These are phyloP conservation scores for Nephrotoma appendiculata DNA, from an alignment of 2,888 invertebrate genomes.

Conservation along the genomic window DNA sequence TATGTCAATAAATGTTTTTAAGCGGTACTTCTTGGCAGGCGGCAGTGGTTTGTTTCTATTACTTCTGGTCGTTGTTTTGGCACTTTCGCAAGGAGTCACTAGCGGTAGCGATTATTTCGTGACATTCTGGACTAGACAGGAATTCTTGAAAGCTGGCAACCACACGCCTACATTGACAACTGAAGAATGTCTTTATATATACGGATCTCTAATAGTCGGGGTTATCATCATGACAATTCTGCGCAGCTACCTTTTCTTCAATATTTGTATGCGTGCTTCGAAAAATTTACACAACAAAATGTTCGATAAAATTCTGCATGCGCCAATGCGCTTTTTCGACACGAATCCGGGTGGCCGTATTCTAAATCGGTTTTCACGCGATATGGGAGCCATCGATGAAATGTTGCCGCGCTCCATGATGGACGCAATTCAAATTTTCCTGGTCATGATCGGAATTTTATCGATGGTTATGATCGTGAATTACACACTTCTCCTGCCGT, in stretches of 20 bases:
- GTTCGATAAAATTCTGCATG: constrained; percentile 62
- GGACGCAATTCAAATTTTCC: constrained; percentile 36
- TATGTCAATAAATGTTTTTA: constrained; percentile 31
- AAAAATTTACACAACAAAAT: constrained; percentile 67
- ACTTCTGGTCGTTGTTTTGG: constrained; percentile 32
- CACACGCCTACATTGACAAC: constrained; percentile 8
- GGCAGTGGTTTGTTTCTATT: constrained; percentile 34
- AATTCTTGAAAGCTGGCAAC: constrained; percentile 22
- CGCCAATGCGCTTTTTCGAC: constrained; percentile 76
- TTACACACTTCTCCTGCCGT: constrained; percentile 49
- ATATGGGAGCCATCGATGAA: constrained; percentile 49
- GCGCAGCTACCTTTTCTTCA: constrained; percentile 54
- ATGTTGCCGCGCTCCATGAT: constrained; percentile 37
- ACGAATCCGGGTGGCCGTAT: constrained; percentile 64
- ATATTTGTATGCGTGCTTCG: constrained; percentile 60
- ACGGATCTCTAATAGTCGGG: constrained; percentile 18
- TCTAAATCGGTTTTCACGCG: constrained; percentile 63
- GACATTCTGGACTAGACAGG: constrained; percentile 40
- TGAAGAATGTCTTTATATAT: constrained; percentile 28
- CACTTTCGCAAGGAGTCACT: constrained; percentile 40
- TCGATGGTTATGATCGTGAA: constrained; percentile 58
- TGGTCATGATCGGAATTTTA: constrained; percentile 57
- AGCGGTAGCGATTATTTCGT: constrained; percentile 48
- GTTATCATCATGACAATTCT: constrained; percentile 27
- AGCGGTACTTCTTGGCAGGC: constrained; percentile 35